These are phyloP conservation scores for Acrobasis suavella DNA, from an alignment of 2,888 invertebrate genomes.

Conservation along the genomic window DNA sequence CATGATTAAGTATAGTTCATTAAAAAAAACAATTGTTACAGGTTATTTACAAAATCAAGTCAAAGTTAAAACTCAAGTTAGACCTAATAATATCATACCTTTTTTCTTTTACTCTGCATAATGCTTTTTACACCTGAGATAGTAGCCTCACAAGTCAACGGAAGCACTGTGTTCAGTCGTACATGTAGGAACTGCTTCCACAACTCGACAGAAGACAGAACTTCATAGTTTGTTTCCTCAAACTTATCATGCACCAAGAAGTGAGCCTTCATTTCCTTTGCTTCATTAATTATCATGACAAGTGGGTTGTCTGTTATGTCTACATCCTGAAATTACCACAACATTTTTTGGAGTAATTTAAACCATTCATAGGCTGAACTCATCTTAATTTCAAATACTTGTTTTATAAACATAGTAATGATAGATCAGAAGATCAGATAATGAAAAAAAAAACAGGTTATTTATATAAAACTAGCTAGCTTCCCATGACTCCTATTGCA, in stretches of 20 bases:
- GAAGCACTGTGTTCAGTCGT: conserved; percentile 85
- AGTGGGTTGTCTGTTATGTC: conserved; percentile 92
- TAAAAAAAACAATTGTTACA: too few species aligned
- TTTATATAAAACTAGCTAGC: too few species aligned
- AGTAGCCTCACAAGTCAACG: conserved; percentile 84
- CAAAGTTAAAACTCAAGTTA: too few species aligned
- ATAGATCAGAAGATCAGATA: too few species aligned
- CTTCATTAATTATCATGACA: conserved; percentile 81
- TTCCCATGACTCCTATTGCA: too few species aligned
- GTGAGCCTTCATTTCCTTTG: conserved; percentile 83
- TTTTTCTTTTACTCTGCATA: conserved; percentile 85
- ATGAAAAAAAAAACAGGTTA: too few species aligned
- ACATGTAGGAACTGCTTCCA: conserved; percentile 88
- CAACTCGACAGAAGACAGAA: conserved; percentile 84
- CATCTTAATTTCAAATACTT: too few species aligned
- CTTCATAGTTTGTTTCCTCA: conserved; percentile 84
- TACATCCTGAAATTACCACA: conserved; percentile 76
- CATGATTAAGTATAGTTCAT: too few species aligned
- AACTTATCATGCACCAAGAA: conserved; percentile 88
- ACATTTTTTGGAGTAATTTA: not conserved
- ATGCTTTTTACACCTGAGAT: conserved; percentile 83
- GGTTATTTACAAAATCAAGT: too few species aligned
- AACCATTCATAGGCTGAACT: too few species aligned
- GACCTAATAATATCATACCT: conserved; percentile 61
- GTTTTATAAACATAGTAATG: too few species aligned